Conservation (phyloP, 2,797 vertebrate genomes). For the Mionectes olivaceus region DNA sequence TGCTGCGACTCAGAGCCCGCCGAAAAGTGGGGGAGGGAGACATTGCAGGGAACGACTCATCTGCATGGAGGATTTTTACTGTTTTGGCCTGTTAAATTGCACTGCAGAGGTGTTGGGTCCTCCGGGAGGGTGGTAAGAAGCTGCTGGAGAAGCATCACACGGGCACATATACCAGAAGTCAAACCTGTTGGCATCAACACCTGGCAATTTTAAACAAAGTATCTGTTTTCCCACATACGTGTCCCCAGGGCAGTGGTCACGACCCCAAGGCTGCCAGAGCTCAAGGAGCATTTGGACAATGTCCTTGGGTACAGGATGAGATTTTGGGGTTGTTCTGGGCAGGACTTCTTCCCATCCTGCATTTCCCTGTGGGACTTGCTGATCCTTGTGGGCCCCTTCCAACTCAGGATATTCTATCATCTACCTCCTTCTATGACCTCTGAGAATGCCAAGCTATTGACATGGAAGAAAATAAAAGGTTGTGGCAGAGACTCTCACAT, state of each 20-base stretch:
- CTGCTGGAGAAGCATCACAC: fast-evolving
- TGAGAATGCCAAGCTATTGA: background rate
- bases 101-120: fast-evolving
- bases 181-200: background rate
- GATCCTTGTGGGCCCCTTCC: background rate
- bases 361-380: background rate
- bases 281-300: fast-evolving
- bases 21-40: background rate
- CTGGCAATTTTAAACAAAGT: background rate
- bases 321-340: background rate
- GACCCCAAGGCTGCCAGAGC: background rate
- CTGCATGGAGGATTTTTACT: background rate
- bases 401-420: background rate
- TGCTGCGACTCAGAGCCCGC: background rate
- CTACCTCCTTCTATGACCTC: fast-evolving
- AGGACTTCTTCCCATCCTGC: background rate
- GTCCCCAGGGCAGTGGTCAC: background rate
- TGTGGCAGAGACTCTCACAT: background rate
- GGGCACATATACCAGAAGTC: background rate
- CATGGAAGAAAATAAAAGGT: background rate
- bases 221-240: fast-evolving
- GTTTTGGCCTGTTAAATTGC: background rate
- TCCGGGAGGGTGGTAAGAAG: background rate
- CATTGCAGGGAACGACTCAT: background rate
- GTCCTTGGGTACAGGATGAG: fast-evolving